Percentiles rank a stretch among this genome's conserved stretches.
phyloP scores from a whole-genome alignment of 1,140 invertebrate species.

The Cydia strobilella region DNA sequence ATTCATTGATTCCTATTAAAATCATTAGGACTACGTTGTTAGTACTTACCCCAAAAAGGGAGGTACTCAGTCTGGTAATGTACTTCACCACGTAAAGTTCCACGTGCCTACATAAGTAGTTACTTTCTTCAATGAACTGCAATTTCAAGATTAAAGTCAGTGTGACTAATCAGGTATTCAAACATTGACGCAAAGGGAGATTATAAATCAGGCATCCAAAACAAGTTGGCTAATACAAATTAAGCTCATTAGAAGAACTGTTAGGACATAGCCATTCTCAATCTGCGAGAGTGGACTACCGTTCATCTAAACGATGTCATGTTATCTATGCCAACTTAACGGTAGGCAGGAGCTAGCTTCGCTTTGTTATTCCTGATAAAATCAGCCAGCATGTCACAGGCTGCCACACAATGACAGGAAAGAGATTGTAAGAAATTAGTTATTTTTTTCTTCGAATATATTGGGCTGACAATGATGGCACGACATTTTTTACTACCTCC shows the following conservation, averaged over 20 bases:
- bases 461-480: background rate
- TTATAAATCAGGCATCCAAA: background rate
- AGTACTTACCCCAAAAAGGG: no score
- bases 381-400: slow-evolving; percentile 6
- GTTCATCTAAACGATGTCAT: slow-evolving; percentile 55
- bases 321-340: slow-evolving; percentile 64
- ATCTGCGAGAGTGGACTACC: slow-evolving; percentile 41
- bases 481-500: background rate
- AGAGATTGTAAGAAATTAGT: background rate
- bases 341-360: slow-evolving; percentile 55
- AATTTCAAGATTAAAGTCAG: background rate
- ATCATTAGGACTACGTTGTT: no score
- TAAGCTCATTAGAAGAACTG: slow-evolving; percentile 23
- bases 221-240: slow-evolving; percentile 12
- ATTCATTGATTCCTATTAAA: no score
- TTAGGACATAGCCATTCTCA: slow-evolving; percentile 19
- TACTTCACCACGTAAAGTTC: no score
- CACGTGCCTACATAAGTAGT: background rate
- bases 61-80: no score
- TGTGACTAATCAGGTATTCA: background rate
- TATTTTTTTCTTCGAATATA: background rate
- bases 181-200: slow-evolving; percentile 2
- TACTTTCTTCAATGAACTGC: background rate
- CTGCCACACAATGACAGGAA: background rate
- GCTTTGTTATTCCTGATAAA: slow-evolving; percentile 46